phyloP scores from a whole-genome alignment of 1,140 invertebrate species.

The Homalodisca vitripennis region DNA sequence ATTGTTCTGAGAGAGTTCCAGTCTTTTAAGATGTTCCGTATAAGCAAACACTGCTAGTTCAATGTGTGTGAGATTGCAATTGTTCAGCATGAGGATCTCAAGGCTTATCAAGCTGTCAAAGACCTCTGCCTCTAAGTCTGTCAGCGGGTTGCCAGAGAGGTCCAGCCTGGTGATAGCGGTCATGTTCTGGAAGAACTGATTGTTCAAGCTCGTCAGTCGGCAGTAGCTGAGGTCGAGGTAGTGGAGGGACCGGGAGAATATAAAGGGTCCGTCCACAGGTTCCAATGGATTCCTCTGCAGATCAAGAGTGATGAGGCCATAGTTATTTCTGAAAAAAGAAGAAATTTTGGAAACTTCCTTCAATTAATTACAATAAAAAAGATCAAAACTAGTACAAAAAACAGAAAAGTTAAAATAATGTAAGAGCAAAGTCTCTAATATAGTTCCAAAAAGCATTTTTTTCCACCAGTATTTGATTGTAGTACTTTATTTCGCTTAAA shows the following conservation, averaged over 20 bases:
- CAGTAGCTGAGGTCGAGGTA: conserved; percentile 67
- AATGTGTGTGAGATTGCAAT: conserved; percentile 61
- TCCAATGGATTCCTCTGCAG: conserved; percentile 66
- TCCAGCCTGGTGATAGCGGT: conserved; percentile 64
- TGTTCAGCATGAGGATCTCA: conserved; percentile 63
- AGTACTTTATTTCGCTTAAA: too few species aligned
- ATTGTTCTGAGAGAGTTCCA: conserved; percentile 63
- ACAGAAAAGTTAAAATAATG: not conserved
- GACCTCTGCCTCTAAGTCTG: conserved; percentile 54
- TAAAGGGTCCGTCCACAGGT: conserved; percentile 60
- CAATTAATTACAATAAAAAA: too few species aligned
- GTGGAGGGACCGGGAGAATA: conserved; percentile 62
- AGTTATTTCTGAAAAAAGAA: conserved; percentile 57
- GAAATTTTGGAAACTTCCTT: not conserved
- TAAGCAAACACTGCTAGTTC: conserved; percentile 56
- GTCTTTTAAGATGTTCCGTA: conserved; percentile 59
- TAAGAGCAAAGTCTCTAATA: not conserved
- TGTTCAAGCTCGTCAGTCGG: conserved; percentile 56
- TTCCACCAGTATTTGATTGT: not conserved
- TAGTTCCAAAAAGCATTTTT: not conserved
- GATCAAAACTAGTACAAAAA: not conserved
- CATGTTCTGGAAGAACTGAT: conserved; percentile 65
- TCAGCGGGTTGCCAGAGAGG: conserved; percentile 66
- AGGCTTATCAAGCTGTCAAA: conserved; percentile 63
- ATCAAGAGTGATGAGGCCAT: conserved; percentile 66